Evolutionary conservation across 2,113 vertebrate species (phyloP).

Genomic region (Candoia aspera): DNA sequence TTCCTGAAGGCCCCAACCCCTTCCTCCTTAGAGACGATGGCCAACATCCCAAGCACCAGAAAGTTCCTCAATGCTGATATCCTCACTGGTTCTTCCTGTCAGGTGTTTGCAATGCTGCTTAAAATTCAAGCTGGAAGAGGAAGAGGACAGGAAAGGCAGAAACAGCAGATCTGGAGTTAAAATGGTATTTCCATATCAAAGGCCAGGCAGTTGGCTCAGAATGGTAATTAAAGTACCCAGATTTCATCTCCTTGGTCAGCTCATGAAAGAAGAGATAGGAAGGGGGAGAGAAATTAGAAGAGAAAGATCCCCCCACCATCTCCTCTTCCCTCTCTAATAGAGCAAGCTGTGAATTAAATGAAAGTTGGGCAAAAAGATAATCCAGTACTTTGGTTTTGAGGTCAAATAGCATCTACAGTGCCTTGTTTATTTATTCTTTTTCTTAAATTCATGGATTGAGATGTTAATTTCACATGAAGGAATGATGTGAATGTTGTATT

Average conservation of each 20-base stretch:
- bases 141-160: constrained; percentile 73
- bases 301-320: constrained; percentile 54
- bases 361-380: constrained; percentile 75
- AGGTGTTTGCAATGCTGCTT: constrained; percentile 88
- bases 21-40: neutral
- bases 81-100: constrained; percentile 75
- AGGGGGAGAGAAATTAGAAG: constrained; percentile 77
- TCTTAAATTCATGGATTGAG: constrained; percentile 63
- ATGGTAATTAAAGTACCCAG: constrained; percentile 95
- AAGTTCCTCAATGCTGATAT: constrained; percentile 54
- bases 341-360: constrained; percentile 74
- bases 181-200: constrained; percentile 98
- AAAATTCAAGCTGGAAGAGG: constrained; percentile 86
- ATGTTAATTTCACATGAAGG: constrained; percentile 68
- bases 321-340: constrained; percentile 73
- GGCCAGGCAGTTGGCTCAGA: constrained; percentile 89
- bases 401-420: constrained; percentile 70
- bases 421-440: constrained; percentile 22
- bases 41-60: constrained; percentile 40
- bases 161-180: constrained; percentile 76
- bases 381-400: constrained; percentile 65
- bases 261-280: constrained; percentile 80
- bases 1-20: neutral
- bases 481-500: constrained; percentile 67
- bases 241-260: constrained; percentile 92